Evolutionary conservation across 2,113 vertebrate genomes (phyloP).

Genomic region (Microcebus griseorufus): DNA sequence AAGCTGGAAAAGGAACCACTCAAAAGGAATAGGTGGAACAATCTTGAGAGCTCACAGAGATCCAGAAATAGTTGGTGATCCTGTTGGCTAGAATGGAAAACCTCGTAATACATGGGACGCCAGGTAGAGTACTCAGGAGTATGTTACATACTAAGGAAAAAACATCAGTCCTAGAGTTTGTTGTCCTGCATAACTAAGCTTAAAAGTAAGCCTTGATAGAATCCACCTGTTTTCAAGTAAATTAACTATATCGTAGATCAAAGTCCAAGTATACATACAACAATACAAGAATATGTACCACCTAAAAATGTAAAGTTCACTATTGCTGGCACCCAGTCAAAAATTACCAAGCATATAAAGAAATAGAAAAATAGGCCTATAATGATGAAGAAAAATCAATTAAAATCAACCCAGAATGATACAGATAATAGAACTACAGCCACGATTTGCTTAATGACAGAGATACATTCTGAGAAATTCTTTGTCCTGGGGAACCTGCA

Average conservation of each 20-base stretch:
- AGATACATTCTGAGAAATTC: not conserved
- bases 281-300: not conserved
- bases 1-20: not conserved
- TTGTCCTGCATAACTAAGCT: not conserved
- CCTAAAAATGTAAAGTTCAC: not conserved
- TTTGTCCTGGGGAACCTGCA: not conserved
- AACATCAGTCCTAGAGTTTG: not conserved
- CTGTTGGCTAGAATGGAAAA: not conserved
- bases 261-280: not conserved
- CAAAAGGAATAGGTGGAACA: not conserved
- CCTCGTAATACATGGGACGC: not conserved
- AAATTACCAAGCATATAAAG: not conserved
- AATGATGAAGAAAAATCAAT: slow-evolving; percentile 32
- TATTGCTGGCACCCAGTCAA: not conserved
- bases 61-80: not conserved
- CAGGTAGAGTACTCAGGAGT: not conserved
- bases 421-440: not conserved
- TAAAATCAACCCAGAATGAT: not conserved
- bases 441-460: not conserved
- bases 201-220: not conserved
- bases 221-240: slow-evolving; percentile 5
- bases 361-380: not conserved
- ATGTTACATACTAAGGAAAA: not conserved
- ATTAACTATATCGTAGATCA: not conserved
- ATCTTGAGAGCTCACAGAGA: not conserved